Evolutionary conservation across 2,797 vertebrate species (phyloP).

Genomic region (Chiroxiphia lanceolata): DNA sequence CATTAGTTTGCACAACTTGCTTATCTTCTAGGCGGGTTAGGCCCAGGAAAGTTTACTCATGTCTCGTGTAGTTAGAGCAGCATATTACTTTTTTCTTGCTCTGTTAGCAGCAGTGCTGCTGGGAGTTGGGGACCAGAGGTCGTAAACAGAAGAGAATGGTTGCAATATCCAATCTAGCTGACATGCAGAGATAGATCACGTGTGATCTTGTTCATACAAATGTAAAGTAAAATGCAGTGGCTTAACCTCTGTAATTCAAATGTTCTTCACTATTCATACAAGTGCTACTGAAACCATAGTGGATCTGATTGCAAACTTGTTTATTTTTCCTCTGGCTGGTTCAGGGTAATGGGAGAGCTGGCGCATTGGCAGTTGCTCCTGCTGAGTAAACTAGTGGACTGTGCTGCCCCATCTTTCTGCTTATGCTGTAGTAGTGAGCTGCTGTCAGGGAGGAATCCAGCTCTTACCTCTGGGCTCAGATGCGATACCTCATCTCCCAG

Average conservation of each 20-base stretch:
- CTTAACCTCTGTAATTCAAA: neutral
- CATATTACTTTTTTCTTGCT: neutral
- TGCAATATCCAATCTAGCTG: neutral
- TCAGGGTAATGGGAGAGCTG: neutral
- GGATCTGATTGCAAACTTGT: neutral
- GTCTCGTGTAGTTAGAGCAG: neutral
- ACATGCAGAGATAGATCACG: neutral
- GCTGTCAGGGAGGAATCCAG: neutral
- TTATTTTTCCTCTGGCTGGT: neutral
- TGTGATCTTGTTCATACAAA: neutral
- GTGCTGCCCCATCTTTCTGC: neutral
- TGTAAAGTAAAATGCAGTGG: neutral
- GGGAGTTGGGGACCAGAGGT: neutral
- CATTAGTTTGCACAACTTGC: neutral
- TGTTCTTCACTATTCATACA: neutral
- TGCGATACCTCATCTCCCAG: neutral
- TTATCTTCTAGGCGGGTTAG: neutral
- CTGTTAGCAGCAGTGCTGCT: neutral
- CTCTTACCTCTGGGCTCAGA: neutral
- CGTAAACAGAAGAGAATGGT: neutral
- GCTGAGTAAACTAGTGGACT: neutral
- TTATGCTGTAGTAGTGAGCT: neutral
- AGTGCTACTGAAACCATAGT: neutral
- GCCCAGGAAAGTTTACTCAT: neutral
- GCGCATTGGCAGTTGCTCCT: neutral